These are phyloP conservation scores for Chrysolina oricalcia DNA, from an alignment of 2,888 invertebrate genomes.

Conservation along the genomic window DNA sequence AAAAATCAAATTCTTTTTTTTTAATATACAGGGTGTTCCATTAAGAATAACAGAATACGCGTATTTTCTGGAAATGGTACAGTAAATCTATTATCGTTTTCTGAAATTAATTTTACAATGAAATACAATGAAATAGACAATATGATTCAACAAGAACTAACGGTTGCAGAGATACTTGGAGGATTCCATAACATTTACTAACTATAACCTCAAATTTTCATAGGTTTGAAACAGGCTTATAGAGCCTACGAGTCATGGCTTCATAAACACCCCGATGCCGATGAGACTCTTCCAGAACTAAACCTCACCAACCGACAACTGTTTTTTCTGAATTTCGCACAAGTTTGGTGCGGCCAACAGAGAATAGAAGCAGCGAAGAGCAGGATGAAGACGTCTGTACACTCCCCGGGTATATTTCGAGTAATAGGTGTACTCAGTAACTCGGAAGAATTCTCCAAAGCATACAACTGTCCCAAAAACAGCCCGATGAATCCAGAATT, in stretches of 20 bases:
- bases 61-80: no score
- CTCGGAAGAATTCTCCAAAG: conserved; percentile 83
- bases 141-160: no score
- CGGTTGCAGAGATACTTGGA: not conserved
- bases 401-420: conserved; percentile 85
- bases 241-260: conserved; percentile 87
- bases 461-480: conserved; percentile 81
- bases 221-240: conserved; percentile 90
- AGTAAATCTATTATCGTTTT: no score
- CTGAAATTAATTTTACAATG: no score
- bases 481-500: conserved; percentile 85
- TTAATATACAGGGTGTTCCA: no score
- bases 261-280: conserved; percentile 75
- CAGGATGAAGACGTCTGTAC: conserved; percentile 87
- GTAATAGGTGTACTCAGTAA: conserved; percentile 75
- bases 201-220: not conserved
- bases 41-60: no score
- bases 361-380: conserved; percentile 86
- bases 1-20: no score
- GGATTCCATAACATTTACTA: not conserved
- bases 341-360: conserved; percentile 88
- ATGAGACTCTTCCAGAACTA: conserved; percentile 80
- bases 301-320: conserved; percentile 86
- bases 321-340: conserved; percentile 93
- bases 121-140: no score